These are phyloP conservation scores for Solenopsis invicta DNA, from an alignment of 1,140 invertebrate species.

Conservation along the genomic window DNA sequence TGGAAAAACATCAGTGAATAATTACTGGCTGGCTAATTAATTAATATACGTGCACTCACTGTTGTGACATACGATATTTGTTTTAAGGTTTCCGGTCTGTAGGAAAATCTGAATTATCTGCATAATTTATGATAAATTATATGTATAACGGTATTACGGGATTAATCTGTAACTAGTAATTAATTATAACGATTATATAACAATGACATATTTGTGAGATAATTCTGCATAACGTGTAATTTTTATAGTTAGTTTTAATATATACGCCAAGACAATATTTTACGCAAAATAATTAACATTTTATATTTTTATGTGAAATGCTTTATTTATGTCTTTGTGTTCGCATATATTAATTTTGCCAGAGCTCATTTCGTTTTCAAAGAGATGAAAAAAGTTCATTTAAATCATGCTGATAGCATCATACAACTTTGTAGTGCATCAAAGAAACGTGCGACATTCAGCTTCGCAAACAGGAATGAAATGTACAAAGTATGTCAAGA, in stretches of 20 bases:
- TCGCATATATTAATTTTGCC: neutral
- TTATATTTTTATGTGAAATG: neutral
- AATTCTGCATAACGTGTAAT: neutral
- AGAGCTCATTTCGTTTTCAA: slow-evolving; percentile 1
- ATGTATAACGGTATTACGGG: neutral
- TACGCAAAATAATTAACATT: neutral
- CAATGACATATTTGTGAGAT: neutral
- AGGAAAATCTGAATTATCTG: neutral
- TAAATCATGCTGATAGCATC: neutral
- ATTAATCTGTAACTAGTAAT: neutral
- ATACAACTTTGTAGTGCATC: neutral
- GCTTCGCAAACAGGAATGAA: neutral
- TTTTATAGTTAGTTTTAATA: neutral
- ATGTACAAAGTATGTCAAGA: neutral
- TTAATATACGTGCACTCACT: neutral
- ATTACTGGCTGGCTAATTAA: neutral
- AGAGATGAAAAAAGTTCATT: slow-evolving; percentile 1
- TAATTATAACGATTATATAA: neutral
- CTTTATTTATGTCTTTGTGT: neutral
- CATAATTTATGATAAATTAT: neutral
- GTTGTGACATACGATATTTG: neutral
- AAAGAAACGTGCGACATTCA: neutral
- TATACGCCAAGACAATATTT: neutral
- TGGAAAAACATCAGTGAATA: neutral
- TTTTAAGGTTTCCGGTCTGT: neutral